phyloP scores from a whole-genome alignment of 2,113 vertebrate genomes.

The Labeo rohita region DNA sequence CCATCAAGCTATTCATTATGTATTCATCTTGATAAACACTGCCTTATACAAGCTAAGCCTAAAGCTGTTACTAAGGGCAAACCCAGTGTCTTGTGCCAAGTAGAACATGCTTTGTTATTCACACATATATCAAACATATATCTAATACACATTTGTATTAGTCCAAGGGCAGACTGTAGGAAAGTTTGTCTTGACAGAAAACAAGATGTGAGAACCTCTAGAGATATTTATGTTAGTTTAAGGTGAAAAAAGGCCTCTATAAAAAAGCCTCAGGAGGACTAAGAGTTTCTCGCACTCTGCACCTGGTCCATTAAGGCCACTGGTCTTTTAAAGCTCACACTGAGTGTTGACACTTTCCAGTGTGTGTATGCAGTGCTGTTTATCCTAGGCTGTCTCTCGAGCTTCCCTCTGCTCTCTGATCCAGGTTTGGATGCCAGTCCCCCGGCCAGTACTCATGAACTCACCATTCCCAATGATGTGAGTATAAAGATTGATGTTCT shows the following conservation, averaged over 20 bases:
- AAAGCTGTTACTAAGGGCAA: neutral
- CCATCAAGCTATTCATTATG: conserved; percentile 29
- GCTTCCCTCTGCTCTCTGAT: conserved; percentile 54
- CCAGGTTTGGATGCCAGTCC: conserved; percentile 96
- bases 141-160: neutral
- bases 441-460: conserved; percentile 97
- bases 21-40: conserved; percentile 34
- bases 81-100: neutral
- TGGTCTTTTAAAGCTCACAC: neutral
- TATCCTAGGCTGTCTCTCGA: conserved; percentile 61
- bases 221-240: conserved; percentile 21
- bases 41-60: neutral
- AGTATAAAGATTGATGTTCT: conserved; percentile 71
- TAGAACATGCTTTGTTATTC: neutral
- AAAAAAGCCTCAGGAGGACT: neutral
- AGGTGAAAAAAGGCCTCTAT: neutral
- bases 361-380: conserved; percentile 47
- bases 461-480: conserved; percentile 99
- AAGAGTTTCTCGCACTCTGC: neutral
- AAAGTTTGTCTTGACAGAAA: neutral
- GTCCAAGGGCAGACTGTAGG: neutral
- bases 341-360: neutral
- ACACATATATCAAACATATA: neutral
- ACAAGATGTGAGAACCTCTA: neutral
- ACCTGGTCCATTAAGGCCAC: conserved; percentile 1